A percentile compares a stretch with the other conserved stretches of the same genome.
phyloP scores from a whole-genome alignment of 2,888 invertebrate species.

The Vesta saturnalis region DNA sequence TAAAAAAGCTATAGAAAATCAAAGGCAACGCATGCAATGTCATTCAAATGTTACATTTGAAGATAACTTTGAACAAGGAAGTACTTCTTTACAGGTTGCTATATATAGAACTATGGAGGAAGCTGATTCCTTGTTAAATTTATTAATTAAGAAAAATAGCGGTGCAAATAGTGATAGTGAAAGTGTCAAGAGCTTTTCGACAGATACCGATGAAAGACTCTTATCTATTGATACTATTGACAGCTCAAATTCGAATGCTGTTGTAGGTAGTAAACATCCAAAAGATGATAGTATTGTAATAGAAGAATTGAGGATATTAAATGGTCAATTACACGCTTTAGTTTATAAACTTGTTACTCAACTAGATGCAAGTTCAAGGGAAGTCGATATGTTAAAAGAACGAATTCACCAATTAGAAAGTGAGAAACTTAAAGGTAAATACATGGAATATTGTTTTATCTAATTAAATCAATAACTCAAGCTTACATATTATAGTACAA shows the following conservation, averaged over 20 bases:
- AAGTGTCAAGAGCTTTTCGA: conserved; percentile 50
- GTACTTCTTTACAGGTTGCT: conserved; percentile 65
- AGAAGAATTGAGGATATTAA: conserved; percentile 74
- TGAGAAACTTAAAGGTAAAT: conserved; percentile 62
- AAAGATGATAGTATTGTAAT: conserved; percentile 71
- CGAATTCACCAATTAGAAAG: conserved; percentile 68
- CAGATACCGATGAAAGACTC: conserved; percentile 52
- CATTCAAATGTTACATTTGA: conserved; percentile 58
- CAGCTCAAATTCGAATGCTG: conserved; percentile 43
- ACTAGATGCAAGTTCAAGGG: conserved; percentile 73
- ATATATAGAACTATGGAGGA: conserved; percentile 75
- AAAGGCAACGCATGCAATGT: conserved; percentile 57
- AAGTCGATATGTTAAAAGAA: conserved; percentile 69
- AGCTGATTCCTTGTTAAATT: conserved; percentile 70
- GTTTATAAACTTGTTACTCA: conserved; percentile 71
- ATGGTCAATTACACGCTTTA: conserved; percentile 69
- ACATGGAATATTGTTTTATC: neutral
- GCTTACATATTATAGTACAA: too few relatives aligned
- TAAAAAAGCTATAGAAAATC: conserved; percentile 65
- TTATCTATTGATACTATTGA: conserved; percentile 46
- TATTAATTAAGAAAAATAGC: conserved; percentile 54
- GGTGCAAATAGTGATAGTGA: conserved; percentile 55
- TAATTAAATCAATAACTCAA: too few relatives aligned
- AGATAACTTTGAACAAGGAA: conserved; percentile 58
- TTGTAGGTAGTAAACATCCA: conserved; percentile 65